Conservation (phyloP, 1,140 invertebrate genomes). For the Calliopsis andreniformis region DNA sequence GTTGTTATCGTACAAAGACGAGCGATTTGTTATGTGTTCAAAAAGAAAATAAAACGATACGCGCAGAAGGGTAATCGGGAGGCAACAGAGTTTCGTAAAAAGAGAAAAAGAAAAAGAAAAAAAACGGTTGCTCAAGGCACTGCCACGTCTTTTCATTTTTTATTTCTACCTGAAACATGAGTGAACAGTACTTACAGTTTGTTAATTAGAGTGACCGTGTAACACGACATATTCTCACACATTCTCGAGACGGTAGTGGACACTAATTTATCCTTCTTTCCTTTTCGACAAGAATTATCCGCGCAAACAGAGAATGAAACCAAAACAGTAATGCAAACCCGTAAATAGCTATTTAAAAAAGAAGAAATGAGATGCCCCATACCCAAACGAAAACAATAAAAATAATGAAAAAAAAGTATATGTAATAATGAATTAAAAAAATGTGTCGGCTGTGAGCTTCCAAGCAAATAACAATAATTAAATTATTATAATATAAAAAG, state of each 20-base stretch:
- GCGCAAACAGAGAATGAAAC: slow-evolving; percentile 56
- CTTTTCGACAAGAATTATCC: slow-evolving; percentile 33
- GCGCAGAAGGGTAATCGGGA: slow-evolving; percentile 59
- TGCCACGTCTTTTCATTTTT: slow-evolving; percentile 75
- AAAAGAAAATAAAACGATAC: slow-evolving; percentile 69
- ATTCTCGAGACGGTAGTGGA: slow-evolving; percentile 44
- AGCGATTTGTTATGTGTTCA: slow-evolving; percentile 80
- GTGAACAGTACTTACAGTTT: slow-evolving; percentile 66
- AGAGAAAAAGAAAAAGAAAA: neutral
- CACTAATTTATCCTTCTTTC: slow-evolving; percentile 49
- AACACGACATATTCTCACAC: slow-evolving; percentile 42
- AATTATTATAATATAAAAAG: slow-evolving; percentile 81
- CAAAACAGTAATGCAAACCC: slow-evolving; percentile 6
- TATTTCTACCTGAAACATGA: slow-evolving; percentile 51
- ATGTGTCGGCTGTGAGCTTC: slow-evolving; percentile 82
- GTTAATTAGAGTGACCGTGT: slow-evolving; percentile 65
- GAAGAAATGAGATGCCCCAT: slow-evolving; percentile 70
- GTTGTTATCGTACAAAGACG: slow-evolving; percentile 79
- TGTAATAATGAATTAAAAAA: slow-evolving; percentile 76
- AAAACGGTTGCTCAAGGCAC: slow-evolving; percentile 80
- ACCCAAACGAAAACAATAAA: slow-evolving; percentile 73
- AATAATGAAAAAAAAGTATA: slow-evolving; percentile 60
- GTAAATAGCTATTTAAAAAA: slow-evolving; percentile 12
- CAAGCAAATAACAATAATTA: slow-evolving; percentile 82
- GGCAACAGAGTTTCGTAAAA: slow-evolving; percentile 70